Base-by-base conservation (phyloP, 1,140 invertebrate species). In the Drosophila insularis region DNA sequence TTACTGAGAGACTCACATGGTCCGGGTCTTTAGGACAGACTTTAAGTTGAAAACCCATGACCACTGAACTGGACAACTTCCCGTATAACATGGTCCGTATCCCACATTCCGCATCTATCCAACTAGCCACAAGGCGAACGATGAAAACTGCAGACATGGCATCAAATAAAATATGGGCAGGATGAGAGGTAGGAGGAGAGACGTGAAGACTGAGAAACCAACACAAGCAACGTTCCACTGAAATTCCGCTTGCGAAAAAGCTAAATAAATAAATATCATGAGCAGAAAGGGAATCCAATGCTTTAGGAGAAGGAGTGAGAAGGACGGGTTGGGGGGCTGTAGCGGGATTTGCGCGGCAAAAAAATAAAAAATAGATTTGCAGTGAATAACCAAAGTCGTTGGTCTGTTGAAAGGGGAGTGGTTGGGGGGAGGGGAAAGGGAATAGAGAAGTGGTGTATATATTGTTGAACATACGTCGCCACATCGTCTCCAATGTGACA, bases 231-330 rank as follows among this genome's bases (percentile, higher is more conserved):
- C 21, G 56, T 54, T 81, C 46, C 63, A 55, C 62, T 65, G 60
- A 63, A 79, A 73, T 76, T 73, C 81, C 56, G 61, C 67, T 65
- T 35, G 67, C 70, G 43, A 79, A 74, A 74, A 78, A 71, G 76
- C 82, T 87, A 87, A 89, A 87, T 87, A 87, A 87, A 87, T 87
- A 87, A 87, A 87, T 89, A 89, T 76, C 64, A 77, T 71, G 37
- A 79, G 74, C 74, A 60, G 39, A 35, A 19, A 55, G 19, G 8
- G 50, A 62, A 37, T 50, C 17, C 43, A 50, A 50, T 50, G 43
- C 17, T 17, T 7, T 17, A 1, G 14, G 14, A 46, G 43, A 50
- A 50, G 17, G 43, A 46, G 43, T 7, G 19, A 14, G 50, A 21
- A 27, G 50, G 11, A 59, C 27, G 53, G 62, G 46, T 54, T n/a